phyloP scores from a whole-genome alignment of 2,797 vertebrate genomes.

The Zenarchopterus dispar region DNA sequence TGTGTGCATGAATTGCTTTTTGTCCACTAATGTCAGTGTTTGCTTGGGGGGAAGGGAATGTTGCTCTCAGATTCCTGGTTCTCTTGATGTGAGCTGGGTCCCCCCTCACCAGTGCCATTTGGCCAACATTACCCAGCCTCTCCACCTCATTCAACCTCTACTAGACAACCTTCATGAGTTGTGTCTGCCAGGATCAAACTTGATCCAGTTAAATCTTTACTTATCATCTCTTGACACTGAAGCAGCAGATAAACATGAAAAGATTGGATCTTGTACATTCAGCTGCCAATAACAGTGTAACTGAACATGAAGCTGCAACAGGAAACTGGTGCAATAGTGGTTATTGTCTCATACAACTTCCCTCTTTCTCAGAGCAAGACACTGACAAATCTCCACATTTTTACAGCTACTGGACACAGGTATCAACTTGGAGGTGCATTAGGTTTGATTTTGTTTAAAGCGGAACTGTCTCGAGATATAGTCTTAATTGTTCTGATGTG shows the following conservation, averaged over 20 bases:
- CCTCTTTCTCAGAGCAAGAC: constrained; percentile 5
- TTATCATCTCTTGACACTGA: constrained; percentile 11
- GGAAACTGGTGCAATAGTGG: constrained; percentile 51
- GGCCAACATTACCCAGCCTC: constrained; percentile 53
- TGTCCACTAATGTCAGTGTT: constrained; percentile 48
- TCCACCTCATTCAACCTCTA: constrained; percentile 20
- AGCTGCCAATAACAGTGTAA: neutral
- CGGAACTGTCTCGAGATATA: neutral
- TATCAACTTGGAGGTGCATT: neutral
- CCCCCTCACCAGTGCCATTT: constrained; percentile 75
- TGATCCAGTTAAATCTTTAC: constrained; percentile 52
- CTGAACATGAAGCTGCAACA: constrained; percentile 41
- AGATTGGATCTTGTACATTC: constrained; percentile 1
- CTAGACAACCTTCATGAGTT: constrained; percentile 47
- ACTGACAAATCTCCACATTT: neutral
- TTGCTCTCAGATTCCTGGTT: constrained; percentile 70
- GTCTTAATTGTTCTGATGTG: neutral
- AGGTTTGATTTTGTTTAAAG: neutral
- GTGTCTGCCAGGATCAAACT: constrained; percentile 52
- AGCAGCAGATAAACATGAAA: constrained; percentile 16
- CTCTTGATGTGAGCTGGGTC: constrained; percentile 71
- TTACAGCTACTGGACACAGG: neutral
- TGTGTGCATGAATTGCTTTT: constrained; percentile 53
- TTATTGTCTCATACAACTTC: constrained; percentile 31
- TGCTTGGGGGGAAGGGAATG: constrained; percentile 45